Conservation (phyloP, 2,113 vertebrate genomes). For the Hyaena hyaena region DNA sequence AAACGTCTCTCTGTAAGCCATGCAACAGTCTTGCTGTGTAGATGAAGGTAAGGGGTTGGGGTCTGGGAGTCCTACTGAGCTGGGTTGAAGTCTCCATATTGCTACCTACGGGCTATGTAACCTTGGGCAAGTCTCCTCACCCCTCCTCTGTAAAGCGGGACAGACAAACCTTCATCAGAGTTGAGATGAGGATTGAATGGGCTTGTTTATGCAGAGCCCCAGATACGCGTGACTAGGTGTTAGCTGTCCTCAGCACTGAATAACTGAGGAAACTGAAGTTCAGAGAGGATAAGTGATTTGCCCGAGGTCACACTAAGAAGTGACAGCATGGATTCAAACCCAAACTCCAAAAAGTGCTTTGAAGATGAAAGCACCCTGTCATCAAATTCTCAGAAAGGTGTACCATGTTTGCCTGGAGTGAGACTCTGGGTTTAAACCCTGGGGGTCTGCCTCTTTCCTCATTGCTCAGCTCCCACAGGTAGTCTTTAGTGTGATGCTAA, state of each 20-base stretch:
- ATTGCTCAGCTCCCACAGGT: neutral
- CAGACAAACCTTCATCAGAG: neutral
- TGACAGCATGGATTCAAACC: neutral
- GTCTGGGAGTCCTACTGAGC: neutral
- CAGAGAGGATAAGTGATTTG: neutral
- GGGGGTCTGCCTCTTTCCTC: neutral
- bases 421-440: neutral
- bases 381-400: neutral
- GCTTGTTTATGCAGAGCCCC: neutral
- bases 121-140: neutral
- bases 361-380: neutral
- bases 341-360: neutral
- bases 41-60: neutral
- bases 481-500: neutral
- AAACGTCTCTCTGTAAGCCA: neutral
- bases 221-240: neutral
- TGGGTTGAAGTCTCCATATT: neutral
- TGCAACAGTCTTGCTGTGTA: neutral
- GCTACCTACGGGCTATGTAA: neutral
- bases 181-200: neutral
- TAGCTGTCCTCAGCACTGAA: neutral
- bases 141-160: neutral
- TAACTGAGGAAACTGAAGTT: neutral
- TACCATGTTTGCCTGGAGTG: neutral
- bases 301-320: neutral